Percentiles rank a stretch among this genome's conserved stretches.
These are phyloP conservation scores for Osmerus eperlanus DNA, from an alignment of 2,113 vertebrate species.

Conservation along the genomic window DNA sequence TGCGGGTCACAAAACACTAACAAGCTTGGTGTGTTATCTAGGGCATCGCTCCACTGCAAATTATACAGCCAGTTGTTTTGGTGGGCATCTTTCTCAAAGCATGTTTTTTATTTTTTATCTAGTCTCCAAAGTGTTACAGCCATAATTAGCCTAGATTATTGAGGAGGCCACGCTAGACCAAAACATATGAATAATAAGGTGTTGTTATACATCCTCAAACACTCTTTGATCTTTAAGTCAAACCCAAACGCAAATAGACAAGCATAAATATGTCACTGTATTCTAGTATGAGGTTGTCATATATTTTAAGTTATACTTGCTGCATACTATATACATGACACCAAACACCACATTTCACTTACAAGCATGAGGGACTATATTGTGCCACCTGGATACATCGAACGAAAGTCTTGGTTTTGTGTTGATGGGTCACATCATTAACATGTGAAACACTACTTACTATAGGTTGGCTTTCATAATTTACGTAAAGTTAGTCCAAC, in stretches of 20 bases:
- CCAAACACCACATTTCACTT: too few species aligned
- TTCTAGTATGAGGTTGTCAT: too few species aligned
- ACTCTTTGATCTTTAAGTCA: constrained; percentile 59
- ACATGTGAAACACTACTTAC: too few species aligned
- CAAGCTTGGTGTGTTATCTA: constrained; percentile 41
- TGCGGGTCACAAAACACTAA: constrained; percentile 18
- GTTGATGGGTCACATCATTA: too few species aligned
- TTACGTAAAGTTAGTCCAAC: too few species aligned
- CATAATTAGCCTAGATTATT: constrained; percentile 71
- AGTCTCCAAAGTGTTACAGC: constrained; percentile 56
- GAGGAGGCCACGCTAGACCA: constrained; percentile 55
- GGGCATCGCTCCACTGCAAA: constrained; percentile 51
- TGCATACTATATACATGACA: too few species aligned
- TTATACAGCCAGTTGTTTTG: constrained; percentile 46
- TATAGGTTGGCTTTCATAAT: too few species aligned
- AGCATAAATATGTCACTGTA: not conserved
- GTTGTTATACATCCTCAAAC: constrained; percentile 52
- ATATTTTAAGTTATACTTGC: too few species aligned
- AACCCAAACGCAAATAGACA: constrained; percentile 28
- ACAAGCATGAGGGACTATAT: too few species aligned
- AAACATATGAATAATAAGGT: constrained; percentile 67
- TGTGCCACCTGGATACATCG: too few species aligned
- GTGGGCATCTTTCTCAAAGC: constrained; percentile 51
- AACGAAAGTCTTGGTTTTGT: too few species aligned
- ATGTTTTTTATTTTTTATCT: constrained; percentile 38